A percentile compares a stretch with the other conserved stretches of the same genome.
Conservation (phyloP, 92 coral and sea anemone species). For the Epizoanthus rinbou region DNA sequence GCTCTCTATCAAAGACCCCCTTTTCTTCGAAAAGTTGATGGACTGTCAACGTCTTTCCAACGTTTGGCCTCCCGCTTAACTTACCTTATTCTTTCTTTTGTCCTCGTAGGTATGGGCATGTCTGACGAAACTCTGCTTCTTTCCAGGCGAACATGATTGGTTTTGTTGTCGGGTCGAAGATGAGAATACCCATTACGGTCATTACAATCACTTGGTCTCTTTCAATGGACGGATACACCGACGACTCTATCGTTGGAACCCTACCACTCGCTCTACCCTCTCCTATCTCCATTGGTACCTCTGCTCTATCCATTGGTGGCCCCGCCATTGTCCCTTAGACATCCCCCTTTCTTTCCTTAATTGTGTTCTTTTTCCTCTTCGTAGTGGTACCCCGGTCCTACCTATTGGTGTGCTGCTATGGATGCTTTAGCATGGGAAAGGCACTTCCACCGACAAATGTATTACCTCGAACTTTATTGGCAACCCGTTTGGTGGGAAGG, state of each 20-base stretch:
- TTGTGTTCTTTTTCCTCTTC: slow-evolving; percentile 10
- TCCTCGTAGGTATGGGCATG: slow-evolving; percentile 11
- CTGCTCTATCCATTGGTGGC: slow-evolving; percentile 22
- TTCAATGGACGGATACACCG: neutral
- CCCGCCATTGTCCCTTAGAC: slow-evolving; percentile 20
- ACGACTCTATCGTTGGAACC: slow-evolving; percentile 42
- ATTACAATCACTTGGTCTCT: slow-evolving; percentile 34
- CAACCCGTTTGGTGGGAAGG: too few species aligned
- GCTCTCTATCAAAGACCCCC: too few species aligned
- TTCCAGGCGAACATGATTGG: slow-evolving; percentile 28
- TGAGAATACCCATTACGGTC: slow-evolving; percentile 31
- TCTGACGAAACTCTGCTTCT: slow-evolving; percentile 29
- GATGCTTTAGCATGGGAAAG: too few species aligned
- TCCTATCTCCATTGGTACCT: too few species aligned
- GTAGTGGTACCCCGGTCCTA: too few species aligned
- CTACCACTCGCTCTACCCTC: slow-evolving; percentile 26
- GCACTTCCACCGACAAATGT: too few species aligned
- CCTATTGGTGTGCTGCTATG: too few species aligned
- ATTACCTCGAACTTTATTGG: too few species aligned
- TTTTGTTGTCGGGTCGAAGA: slow-evolving; percentile 34
- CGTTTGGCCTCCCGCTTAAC: too few species aligned
- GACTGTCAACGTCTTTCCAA: too few species aligned
- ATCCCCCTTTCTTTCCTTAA: slow-evolving; percentile 37
- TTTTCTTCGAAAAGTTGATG: too few species aligned
- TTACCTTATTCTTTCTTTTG: neutral